A percentile compares a stretch with the other conserved stretches of the same genome.
These are phyloP conservation scores for Dreissena rostriformis DNA, from an alignment of 1,140 invertebrate genomes.

Conservation along the genomic window DNA sequence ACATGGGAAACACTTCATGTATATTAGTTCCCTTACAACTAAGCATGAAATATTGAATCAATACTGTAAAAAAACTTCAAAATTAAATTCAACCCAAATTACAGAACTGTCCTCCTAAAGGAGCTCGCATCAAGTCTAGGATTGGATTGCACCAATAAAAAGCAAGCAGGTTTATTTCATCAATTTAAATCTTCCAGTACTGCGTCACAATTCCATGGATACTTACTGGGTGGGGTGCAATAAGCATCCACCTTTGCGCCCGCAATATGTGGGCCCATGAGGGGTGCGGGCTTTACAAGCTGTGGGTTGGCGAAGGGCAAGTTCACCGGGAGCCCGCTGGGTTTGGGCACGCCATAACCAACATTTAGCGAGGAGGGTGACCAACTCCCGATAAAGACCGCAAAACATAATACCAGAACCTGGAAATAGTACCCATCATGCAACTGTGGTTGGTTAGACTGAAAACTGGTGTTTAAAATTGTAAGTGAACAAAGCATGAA, in stretches of 20 bases:
- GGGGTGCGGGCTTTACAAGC: constrained; percentile 64
- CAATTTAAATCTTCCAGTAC: background rate
- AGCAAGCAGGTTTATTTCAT: constrained; percentile 2
- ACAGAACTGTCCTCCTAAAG: no score
- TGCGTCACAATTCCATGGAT: background rate
- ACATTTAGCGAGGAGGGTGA: constrained; percentile 77
- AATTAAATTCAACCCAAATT: no score
- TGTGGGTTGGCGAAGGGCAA: constrained; percentile 63
- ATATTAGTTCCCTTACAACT: no score
- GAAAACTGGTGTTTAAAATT: no score
- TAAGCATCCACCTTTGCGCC: constrained; percentile 71
- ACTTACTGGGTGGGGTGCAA: constrained; percentile 76
- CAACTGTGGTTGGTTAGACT: background rate
- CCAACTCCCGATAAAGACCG: constrained; percentile 80
- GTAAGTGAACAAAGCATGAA: no score
- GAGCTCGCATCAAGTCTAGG: no score
- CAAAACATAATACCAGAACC: constrained; percentile 81
- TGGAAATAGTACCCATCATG: constrained; percentile 64
- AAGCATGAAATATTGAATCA: no score
- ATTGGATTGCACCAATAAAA: no score
- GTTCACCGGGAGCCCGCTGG: constrained; percentile 44
- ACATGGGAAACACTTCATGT: no score
- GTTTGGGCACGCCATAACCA: constrained; percentile 71
- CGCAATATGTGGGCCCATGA: constrained; percentile 70
- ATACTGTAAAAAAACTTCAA: no score